Base-by-base conservation (phyloP, 2,113 vertebrate genomes). In the Salvator merianae region DNA sequence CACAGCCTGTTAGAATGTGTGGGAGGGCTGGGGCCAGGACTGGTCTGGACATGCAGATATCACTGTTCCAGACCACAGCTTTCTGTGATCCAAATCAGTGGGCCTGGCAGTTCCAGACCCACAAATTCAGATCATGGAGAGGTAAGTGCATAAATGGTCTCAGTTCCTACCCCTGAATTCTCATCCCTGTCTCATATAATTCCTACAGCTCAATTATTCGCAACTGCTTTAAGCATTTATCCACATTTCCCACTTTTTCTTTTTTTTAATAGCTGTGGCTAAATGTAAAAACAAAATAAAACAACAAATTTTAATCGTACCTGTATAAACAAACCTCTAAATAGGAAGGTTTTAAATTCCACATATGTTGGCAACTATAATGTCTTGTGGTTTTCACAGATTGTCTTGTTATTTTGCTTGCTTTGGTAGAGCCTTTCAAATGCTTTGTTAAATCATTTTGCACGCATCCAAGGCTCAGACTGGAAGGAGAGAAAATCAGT, bases 391-490 rank as follows among this genome's bases (percentile, higher is more conserved):
- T 22, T 82, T 30, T 84, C 80, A 63, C 50, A 66, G 30, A 77
- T 40, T 73, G 14, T 63, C 20, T 62, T 73, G n/a, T 66, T 63
- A 24, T 30, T 77, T 38, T 47, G 63, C 10, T 3, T 82, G 50
- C 38, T 82, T 65, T 82, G 66, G 20, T 82, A n/a, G 40, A 71
- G 62, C 38, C 77, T 71, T 77, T 77, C 68, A 82, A 78, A 71
- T 26, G 68, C 34, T 70, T 78, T 84, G 75, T 70, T 24, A 77
- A 77, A 47, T 72, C 55, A 6, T 20, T 81, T 59, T 77, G 66
- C 77, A 77, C n/a, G 43, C 68, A 55, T 55, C 30, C 62, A 77
- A 53, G n/a, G 28, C 53, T 77, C n/a, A 84, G 62, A 63, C 55
- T 79, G 68, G 55, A 65, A 78, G 34, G 5, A 7, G 47, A 59